Evolutionary conservation across 1,140 invertebrate species (phyloP), one percentile per base, ranked within the genome.

Genomic region (Cydia strobilella): DNA sequence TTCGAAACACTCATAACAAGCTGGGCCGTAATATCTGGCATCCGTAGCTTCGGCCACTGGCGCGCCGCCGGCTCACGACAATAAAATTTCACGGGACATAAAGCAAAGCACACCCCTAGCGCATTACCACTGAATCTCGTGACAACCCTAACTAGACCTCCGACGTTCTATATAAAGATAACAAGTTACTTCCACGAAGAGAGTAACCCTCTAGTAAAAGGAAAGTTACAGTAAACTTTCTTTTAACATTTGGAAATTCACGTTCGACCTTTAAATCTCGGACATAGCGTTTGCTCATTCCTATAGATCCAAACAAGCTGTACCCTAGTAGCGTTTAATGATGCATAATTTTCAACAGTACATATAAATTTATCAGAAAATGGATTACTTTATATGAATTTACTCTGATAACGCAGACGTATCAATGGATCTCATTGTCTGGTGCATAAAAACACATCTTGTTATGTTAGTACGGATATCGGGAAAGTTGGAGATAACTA

Each of bases 81-180:
- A 87, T 92, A 90, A 92, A 92, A 92, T 92, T 92, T 90, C 89
- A 92, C 90, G 90, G 84, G 82, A 85, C 90, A 92, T 92, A 90
- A 90, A 92, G 85, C 86, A 90, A 90, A 92, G 90, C 90, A 90
- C 87, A 85, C 87, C 89, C 86, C 82, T 84, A 59, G 81, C 83
- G 83, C 84, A 85, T 86, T 86, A 88, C 86, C 85, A 84, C 80
- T 80, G 82, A 83, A 79, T 80, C 81, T 77, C 79, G 80, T 82
- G 77, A 80, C 90, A 88, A 91, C 71, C 75, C 45, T 81, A 81
- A 72, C 69, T 76, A 81, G 88, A 87, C 76, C 88, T 76, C 54
- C 76, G 62, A 75, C 77, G 66, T 72, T 72, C n/a, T 73, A 77
- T 65, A 77, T 9, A 20, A 59, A 72, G 18, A 59, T 59, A 23